Conservation (phyloP, 2,888 invertebrate genomes). For the Sipha maydis region DNA sequence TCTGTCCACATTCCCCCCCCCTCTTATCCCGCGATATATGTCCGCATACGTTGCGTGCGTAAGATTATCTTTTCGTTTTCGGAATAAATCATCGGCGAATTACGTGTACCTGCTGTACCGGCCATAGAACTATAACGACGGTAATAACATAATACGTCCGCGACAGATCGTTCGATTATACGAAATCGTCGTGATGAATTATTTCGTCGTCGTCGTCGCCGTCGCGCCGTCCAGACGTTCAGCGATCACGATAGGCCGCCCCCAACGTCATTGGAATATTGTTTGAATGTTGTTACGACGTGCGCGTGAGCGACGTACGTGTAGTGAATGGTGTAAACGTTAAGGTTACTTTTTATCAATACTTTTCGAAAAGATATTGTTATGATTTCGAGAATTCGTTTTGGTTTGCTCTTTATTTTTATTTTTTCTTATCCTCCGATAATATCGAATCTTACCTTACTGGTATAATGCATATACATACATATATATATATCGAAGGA, state of each 20-base stretch:
- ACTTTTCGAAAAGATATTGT: too few species aligned
- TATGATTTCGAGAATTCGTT: neutral
- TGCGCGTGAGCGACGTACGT: too few species aligned
- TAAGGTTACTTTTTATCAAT: too few species aligned
- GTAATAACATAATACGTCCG: neutral
- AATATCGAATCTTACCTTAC: too few species aligned
- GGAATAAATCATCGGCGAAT: slow-evolving; percentile 49
- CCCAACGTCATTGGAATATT: too few species aligned
- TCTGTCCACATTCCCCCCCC: neutral
- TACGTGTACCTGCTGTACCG: neutral
- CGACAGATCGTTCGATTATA: slow-evolving; percentile 44
- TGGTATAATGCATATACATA: too few species aligned
- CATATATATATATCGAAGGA: neutral
- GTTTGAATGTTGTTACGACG: too few species aligned
- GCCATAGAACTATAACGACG: too few species aligned
- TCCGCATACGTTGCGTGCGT: neutral
- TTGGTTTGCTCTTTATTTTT: neutral
- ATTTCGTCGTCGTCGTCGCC: neutral
- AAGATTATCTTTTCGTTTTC: neutral
- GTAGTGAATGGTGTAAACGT: too few species aligned
- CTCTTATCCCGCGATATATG: too few species aligned
- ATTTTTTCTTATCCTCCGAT: too few species aligned
- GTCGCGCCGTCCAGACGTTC: neutral
- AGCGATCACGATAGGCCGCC: too few species aligned
- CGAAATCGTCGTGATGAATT: slow-evolving; percentile 1